Evolutionary conservation across 2,113 vertebrate genomes (phyloP).

Genomic region (Periophthalmus modestus): DNA sequence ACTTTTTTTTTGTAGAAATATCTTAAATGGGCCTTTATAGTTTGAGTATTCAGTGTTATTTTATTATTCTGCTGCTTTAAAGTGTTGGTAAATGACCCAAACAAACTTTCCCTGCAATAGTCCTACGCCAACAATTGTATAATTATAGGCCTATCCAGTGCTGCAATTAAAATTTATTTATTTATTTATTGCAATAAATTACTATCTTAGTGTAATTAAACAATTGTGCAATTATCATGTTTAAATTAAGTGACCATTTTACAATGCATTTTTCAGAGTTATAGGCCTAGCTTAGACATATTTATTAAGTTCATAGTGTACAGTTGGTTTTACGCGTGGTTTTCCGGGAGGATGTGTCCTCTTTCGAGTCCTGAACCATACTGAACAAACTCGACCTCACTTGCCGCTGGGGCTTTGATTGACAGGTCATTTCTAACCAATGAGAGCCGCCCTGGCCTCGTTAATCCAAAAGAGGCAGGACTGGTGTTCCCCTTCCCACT

Average conservation of each 20-base stretch:
- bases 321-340: neutral
- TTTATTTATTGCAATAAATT: no score
- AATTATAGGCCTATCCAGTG: no score
- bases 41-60: no score
- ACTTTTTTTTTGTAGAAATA: no score
- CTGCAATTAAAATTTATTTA: no score
- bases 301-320: neutral
- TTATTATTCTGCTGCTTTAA: no score
- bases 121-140: no score
- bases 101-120: no score
- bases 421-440: constrained; percentile 63
- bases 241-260: neutral
- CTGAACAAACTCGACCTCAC: constrained; percentile 26
- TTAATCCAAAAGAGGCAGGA: constrained; percentile 49
- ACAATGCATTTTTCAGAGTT: no score
- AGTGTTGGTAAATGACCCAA: no score
- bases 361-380: constrained; percentile 12
- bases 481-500: neutral
- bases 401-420: constrained; percentile 50
- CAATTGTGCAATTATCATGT: neutral
- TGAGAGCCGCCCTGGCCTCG: constrained; percentile 32
- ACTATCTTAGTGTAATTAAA: neutral
- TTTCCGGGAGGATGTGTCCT: constrained; percentile 20
- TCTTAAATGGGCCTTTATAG: no score
- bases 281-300: neutral